Conservation (phyloP, 1,140 invertebrate species). For the Ptiloglossa arizonensis region DNA sequence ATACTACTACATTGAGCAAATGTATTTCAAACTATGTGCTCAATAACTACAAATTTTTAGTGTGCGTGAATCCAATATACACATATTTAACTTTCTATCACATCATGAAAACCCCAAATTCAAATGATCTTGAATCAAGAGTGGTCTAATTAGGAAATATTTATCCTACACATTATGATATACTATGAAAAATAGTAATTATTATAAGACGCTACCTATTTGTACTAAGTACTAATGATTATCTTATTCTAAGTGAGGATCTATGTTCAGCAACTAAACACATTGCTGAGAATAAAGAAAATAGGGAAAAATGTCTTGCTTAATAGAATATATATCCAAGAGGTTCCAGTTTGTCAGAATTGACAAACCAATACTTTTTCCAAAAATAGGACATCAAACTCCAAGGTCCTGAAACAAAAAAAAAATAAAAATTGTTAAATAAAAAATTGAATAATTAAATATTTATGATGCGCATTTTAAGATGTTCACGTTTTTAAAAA, state of each 20-base stretch:
- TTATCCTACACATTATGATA: conserved; percentile 26
- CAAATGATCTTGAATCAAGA: conserved; percentile 7
- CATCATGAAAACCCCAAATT: conserved; percentile 18
- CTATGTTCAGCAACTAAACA: conserved; percentile 60
- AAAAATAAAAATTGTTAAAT: conserved; percentile 5
- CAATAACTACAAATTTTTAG: conserved; percentile 3
- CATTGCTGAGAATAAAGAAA: conserved; percentile 47
- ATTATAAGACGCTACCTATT: conserved; percentile 9
- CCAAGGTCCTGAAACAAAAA: conserved; percentile 54
- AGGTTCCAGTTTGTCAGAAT: not conserved
- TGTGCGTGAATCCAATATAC: conserved; percentile 20
- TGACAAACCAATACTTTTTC: not conserved
- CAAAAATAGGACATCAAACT: not conserved
- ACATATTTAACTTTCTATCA: conserved; percentile 5
- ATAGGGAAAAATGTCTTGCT: conserved; percentile 8
- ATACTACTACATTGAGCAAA: conserved; percentile 27
- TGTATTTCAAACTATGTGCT: conserved; percentile 9
- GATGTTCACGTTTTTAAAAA: not conserved
- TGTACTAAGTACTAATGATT: conserved; percentile 38
- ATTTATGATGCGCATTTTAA: not conserved
- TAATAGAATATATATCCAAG: not conserved
- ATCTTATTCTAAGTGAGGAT: conserved; percentile 44
- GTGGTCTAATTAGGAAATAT: conserved; percentile 15
- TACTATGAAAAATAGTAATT: conserved; percentile 37
- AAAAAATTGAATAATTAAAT: not conserved